phyloP scores from a whole-genome alignment of 1,140 invertebrate species.

The Conus betulinus region DNA sequence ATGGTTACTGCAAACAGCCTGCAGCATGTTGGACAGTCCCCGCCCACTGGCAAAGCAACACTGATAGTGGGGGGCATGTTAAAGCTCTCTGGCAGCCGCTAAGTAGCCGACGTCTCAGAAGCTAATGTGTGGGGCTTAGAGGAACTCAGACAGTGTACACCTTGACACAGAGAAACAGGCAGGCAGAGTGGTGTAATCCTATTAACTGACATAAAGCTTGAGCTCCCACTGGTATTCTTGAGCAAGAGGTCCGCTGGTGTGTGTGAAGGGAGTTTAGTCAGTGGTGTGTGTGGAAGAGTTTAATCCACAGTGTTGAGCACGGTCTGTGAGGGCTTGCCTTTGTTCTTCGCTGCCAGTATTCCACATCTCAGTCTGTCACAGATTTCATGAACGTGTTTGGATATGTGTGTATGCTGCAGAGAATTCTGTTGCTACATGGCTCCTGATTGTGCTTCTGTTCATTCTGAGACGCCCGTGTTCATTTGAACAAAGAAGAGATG shows the following conservation, averaged over 20 bases:
- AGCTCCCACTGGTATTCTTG: background rate
- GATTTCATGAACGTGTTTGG: no score
- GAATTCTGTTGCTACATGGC: no score
- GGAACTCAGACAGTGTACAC: background rate
- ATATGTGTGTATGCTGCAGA: no score
- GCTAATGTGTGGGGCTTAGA: background rate
- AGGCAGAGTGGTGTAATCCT: background rate
- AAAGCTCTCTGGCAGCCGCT: background rate
- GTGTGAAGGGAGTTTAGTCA: background rate
- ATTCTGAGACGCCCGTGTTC: no score
- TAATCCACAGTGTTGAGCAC: background rate
- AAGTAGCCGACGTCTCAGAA: no score
- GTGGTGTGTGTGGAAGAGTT: constrained; percentile 4
- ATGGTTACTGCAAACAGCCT: no score
- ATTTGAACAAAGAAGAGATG: no score
- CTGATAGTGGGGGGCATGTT: no score
- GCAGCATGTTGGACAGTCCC: no score
- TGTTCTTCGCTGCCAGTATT: background rate
- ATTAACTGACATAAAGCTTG: background rate
- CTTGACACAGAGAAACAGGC: background rate
- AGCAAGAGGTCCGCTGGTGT: background rate
- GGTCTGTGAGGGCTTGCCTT: background rate
- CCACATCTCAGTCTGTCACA: background rate
- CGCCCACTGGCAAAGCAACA: no score
- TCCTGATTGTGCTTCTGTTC: no score